Evolutionary conservation across 2,797 vertebrate genomes (phyloP), one percentile per base, ranked within the genome.

Genomic region (Lindbergichthys nudifrons): DNA sequence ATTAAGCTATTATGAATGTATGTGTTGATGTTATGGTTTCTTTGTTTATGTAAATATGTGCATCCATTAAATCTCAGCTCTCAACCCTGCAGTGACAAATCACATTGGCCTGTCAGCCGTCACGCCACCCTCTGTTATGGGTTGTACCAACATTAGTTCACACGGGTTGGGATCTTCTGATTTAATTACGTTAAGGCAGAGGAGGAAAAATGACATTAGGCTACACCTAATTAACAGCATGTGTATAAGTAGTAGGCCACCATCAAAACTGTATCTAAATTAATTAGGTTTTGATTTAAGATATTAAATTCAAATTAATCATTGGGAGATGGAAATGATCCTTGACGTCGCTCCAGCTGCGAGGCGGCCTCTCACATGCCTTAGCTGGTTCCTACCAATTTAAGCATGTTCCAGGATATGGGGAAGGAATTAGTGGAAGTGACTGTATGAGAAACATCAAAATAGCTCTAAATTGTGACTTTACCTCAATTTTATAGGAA

Each of bases 241-340:
- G 95, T 96, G 95, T 95, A 96, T 96, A 95, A 96, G 96, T 95
- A 96, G 94, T 95, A 95, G 96, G 95, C 95, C 95, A 96, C 94
- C 95, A 96, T 96, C 96, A 96, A 95, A 97, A 96, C 95, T 96
- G 96, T 96, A 96, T 96, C 96, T 96, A 96, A 96, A 97, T 97
- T 97, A 96, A 97, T 97, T 96, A 97, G 95, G 95, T 96, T 97
- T 96, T 97, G 96, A 97, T 96, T 97, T 96, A 96, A 96, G 95
- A 96, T 96, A 97, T 97, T 97, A 97, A 97, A 96, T 96, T 96
- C 95, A 96, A 96, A 97, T 97, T 95, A 97, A 97, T 97, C 96
- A 96, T 96, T 94, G 95, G 94, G 96, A 96, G 96, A 96, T 95
- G 95, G 95, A 96, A 98, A 97, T 97, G 95, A 96, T 97, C 95